Percentiles rank a stretch among this genome's conserved stretches.
These are phyloP conservation scores for Alviniconcha marisindica DNA, from an alignment of 1,140 invertebrate genomes.

Conservation along the genomic window DNA sequence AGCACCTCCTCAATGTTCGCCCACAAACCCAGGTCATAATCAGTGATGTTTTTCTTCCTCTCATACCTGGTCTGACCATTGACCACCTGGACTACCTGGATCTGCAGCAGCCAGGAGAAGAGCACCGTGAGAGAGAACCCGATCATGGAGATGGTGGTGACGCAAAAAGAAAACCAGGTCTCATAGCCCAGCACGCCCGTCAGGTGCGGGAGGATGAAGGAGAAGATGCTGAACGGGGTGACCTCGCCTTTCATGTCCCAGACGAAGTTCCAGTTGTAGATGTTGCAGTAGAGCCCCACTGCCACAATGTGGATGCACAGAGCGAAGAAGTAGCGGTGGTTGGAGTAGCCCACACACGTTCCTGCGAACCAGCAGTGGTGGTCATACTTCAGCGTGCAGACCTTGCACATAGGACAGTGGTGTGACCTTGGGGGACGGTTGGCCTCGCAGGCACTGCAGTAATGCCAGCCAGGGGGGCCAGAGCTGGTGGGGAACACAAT, in stretches of 20 bases:
- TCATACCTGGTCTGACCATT: constrained; percentile 65
- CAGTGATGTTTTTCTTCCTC: constrained; percentile 55
- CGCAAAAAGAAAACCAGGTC: constrained; percentile 54
- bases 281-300: constrained; percentile 63
- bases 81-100: constrained; percentile 55
- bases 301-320: constrained; percentile 85
- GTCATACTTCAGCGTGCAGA: constrained; percentile 93
- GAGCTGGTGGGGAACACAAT: constrained; percentile 36
- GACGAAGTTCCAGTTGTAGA: constrained; percentile 62
- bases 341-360: constrained; percentile 92
- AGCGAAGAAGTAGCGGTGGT: constrained; percentile 92
- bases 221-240: constrained; percentile 46
- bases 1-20: constrained; percentile 45
- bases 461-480: constrained; percentile 47
- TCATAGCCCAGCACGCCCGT: constrained; percentile 57
- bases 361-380: constrained; percentile 96
- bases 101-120: constrained; percentile 58
- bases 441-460: constrained; percentile 55
- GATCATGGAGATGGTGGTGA: constrained; percentile 54
- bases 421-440: constrained; percentile 79
- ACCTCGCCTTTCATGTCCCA: constrained; percentile 56
- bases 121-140: constrained; percentile 56
- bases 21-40: constrained; percentile 39
- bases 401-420: constrained; percentile 89
- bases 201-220: constrained; percentile 62